phyloP scores from a whole-genome alignment of 2,113 vertebrate species.

The Caranx melampygus region DNA sequence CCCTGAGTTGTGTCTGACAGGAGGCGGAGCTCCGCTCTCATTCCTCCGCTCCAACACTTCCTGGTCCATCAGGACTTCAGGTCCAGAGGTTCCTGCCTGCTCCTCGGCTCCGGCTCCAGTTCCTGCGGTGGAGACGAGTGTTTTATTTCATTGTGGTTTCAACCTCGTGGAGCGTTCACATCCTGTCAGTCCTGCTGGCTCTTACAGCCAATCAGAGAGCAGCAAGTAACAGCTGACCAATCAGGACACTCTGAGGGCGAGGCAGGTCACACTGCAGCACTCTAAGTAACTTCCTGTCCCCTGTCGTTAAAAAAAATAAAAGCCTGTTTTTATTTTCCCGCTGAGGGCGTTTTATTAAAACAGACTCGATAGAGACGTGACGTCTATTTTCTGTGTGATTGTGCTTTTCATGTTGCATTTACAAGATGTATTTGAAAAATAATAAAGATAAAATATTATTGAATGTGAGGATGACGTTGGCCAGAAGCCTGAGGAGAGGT shows the following conservation, averaged over 20 bases:
- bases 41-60: no score
- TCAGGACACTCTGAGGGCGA: conserved; percentile 6
- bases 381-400: conserved; percentile 80
- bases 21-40: not conserved
- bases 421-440: conserved; percentile 73
- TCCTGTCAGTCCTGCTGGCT: not conserved
- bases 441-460: conserved; percentile 58
- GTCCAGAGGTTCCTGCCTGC: no score
- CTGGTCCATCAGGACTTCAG: no score
- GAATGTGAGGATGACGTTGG: conserved; percentile 48
- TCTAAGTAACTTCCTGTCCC: conserved; percentile 5
- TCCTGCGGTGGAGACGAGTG: not conserved
- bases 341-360: conserved; percentile 69
- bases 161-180: not conserved
- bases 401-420: conserved; percentile 84
- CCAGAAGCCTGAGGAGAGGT: conserved; percentile 13
- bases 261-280: conserved; percentile 13
- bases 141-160: not conserved
- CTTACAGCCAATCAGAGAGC: conserved; percentile 23
- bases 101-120: not conserved
- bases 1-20: not conserved
- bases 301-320: conserved; percentile 7
- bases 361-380: conserved; percentile 68
- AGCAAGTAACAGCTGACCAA: conserved; percentile 12
- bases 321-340: conserved; percentile 69